Conservation (phyloP, 2,888 invertebrate genomes). For the Ashinkailepas kermadecensis region DNA sequence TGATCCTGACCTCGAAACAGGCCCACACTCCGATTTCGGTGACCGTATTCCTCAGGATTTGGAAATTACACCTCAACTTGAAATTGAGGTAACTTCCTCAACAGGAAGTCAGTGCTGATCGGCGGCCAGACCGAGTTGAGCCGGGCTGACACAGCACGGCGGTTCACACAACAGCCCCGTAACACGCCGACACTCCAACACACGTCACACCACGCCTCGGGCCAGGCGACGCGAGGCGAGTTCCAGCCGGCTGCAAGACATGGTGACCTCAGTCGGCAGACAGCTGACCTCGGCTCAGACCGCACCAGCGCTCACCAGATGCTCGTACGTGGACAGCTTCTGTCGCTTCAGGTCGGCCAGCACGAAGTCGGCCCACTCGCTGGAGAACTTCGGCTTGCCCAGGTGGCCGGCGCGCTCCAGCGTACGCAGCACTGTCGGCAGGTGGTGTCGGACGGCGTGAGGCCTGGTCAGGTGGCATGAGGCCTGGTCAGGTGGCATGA, state of each 20-base stretch:
- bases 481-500: no score
- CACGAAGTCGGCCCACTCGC: slow-evolving; percentile 45
- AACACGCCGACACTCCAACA: background rate
- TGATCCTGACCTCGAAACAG: no score
- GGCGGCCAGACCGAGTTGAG: background rate
- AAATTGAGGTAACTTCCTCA: no score
- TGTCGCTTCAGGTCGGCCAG: slow-evolving; percentile 57
- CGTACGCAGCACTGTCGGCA: slow-evolving; percentile 56
- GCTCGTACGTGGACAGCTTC: slow-evolving; percentile 38
- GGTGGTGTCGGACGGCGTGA: background rate
- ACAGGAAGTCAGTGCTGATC: no score
- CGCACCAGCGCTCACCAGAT: slow-evolving; percentile 32
- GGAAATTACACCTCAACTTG: no score
- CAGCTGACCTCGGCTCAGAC: slow-evolving; percentile 27
- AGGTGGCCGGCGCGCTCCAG: slow-evolving; percentile 60
- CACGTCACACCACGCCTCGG: background rate
- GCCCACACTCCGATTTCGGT: no score
- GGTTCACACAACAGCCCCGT: background rate
- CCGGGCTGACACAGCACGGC: background rate
- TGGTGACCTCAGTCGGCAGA: background rate
- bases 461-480: no score
- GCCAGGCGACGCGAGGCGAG: background rate
- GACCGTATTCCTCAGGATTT: no score
- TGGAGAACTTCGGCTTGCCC: slow-evolving; percentile 37
- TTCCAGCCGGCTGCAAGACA: background rate